These are phyloP conservation scores for Lepisosteus osseus DNA, from an alignment of 2,113 vertebrate genomes.

Conservation along the genomic window DNA sequence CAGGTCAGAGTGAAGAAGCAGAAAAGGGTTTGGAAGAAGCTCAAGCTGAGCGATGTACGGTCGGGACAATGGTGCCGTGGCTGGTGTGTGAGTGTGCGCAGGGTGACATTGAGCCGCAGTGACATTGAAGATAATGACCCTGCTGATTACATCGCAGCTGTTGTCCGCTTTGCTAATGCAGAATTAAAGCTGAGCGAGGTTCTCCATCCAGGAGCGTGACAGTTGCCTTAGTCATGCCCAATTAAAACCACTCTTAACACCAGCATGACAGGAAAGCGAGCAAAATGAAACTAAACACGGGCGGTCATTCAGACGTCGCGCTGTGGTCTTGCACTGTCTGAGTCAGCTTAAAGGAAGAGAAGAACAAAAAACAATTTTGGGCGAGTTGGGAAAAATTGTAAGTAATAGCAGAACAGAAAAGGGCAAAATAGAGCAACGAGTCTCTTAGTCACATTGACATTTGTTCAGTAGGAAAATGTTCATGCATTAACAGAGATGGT, in stretches of 20 bases:
- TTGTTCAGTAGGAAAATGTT: too few species aligned
- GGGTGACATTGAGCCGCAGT: constrained; percentile 28
- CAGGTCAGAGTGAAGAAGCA: too few species aligned
- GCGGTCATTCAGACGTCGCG: neutral
- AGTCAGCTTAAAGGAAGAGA: too few species aligned
- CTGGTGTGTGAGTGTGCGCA: neutral
- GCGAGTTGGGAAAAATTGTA: too few species aligned
- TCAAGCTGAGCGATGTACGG: too few species aligned
- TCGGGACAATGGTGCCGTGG: too few species aligned
- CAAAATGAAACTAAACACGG: neutral
- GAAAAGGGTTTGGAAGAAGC: too few species aligned
- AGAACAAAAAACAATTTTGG: too few species aligned
- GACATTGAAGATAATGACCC: constrained; percentile 25
- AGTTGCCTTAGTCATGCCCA: constrained; percentile 23
- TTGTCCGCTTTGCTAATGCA: neutral
- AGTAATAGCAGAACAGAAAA: too few species aligned
- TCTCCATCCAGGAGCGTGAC: constrained; percentile 5
- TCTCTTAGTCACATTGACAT: too few species aligned
- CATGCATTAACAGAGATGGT: neutral
- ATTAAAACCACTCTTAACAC: constrained; percentile 24
- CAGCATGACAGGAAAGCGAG: constrained; percentile 9
- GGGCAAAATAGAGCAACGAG: too few species aligned
- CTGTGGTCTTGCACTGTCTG: too few species aligned
- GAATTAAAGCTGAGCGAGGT: constrained; percentile 16
- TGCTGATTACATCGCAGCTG: constrained; percentile 28